Evolutionary conservation across 1,140 invertebrate genomes (phyloP).

Genomic region (Aethina tumida): DNA sequence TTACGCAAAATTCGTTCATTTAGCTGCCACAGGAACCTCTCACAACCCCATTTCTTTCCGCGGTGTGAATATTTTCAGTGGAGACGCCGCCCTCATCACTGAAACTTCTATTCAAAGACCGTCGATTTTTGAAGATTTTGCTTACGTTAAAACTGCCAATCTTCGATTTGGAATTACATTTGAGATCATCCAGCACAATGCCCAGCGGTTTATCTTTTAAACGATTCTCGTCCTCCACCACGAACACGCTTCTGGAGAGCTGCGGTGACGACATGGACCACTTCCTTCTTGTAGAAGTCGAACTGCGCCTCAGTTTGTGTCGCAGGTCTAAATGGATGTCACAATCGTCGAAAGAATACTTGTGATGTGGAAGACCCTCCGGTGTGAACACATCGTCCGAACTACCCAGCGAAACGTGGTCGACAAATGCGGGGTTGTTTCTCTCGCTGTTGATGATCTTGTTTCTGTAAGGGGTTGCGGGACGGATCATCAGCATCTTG

Average conservation of each 20-base stretch:
- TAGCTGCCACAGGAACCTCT: conserved; percentile 10
- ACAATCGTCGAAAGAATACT: conserved; percentile 7
- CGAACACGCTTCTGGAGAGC: conserved; percentile 20
- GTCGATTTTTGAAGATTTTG: conserved; percentile 14
- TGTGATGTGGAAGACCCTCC: conserved; percentile 10
- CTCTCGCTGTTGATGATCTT: conserved; percentile 16
- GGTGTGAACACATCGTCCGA: conserved; percentile 22
- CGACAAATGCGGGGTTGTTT: conserved; percentile 11
- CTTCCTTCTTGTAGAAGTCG: neutral
- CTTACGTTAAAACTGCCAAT: conserved; percentile 15
- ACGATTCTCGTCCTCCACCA: conserved; percentile 22
- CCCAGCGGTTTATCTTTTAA: conserved; percentile 31
- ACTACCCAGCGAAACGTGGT: conserved; percentile 13
- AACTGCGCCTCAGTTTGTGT: conserved; percentile 1
- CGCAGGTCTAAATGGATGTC: conserved; percentile 11
- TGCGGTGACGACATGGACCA: conserved; percentile 28
- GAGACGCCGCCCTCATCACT: conserved; percentile 17
- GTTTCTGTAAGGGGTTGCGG: conserved; percentile 13
- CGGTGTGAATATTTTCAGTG: conserved; percentile 4
- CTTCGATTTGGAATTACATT: conserved; percentile 7
- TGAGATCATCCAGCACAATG: neutral
- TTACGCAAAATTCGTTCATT: too few species aligned
- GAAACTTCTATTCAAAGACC: conserved; percentile 18
- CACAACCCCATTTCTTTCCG: conserved; percentile 4
- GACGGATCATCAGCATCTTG: conserved; percentile 14